A percentile compares a stretch with the other conserved stretches of the same genome.
These are phyloP conservation scores for Pantherophis guttatus DNA, from an alignment of 2,113 vertebrate genomes.

Conservation along the genomic window DNA sequence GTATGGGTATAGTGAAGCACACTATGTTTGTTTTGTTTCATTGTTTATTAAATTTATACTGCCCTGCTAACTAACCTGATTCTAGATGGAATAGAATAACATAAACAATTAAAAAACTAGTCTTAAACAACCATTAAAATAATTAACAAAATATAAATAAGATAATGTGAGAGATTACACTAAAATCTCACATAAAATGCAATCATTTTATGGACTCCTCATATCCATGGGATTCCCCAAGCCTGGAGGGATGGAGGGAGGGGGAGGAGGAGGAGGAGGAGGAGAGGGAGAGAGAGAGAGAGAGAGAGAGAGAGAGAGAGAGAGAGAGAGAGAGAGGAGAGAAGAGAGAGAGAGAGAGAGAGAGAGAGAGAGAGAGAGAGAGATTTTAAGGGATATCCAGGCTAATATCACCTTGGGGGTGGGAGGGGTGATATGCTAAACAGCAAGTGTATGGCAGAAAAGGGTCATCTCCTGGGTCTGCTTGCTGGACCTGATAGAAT, in stretches of 20 bases:
- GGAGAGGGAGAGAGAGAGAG: fast-evolving
- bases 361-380: fast-evolving
- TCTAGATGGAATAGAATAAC: not conserved
- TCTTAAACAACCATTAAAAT: not conserved
- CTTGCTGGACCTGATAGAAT: too few species aligned
- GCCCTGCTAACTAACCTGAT: not conserved
- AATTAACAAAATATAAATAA: not conserved
- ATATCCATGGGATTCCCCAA: not conserved
- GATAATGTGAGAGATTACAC: not conserved
- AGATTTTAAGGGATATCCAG: too few species aligned
- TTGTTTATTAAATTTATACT: not conserved
- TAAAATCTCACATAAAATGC: not conserved
- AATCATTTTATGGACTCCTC: not conserved
- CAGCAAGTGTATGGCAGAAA: not conserved
- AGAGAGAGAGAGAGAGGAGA: too few species aligned
- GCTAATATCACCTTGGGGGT: not conserved
- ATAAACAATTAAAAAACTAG: not conserved
- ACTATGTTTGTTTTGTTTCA: not conserved
- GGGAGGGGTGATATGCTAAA: not conserved
- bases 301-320: too few species aligned
- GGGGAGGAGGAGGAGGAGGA: too few species aligned
- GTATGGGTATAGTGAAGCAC: not conserved
- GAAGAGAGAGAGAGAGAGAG: fast-evolving
- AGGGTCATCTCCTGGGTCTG: not conserved
- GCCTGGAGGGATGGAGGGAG: too few species aligned